Percentiles rank a stretch among this genome's conserved stretches.
Evolutionary conservation across 1,140 invertebrate genomes (phyloP).

Genomic region (Daktulosphaira vitifoliae): DNA sequence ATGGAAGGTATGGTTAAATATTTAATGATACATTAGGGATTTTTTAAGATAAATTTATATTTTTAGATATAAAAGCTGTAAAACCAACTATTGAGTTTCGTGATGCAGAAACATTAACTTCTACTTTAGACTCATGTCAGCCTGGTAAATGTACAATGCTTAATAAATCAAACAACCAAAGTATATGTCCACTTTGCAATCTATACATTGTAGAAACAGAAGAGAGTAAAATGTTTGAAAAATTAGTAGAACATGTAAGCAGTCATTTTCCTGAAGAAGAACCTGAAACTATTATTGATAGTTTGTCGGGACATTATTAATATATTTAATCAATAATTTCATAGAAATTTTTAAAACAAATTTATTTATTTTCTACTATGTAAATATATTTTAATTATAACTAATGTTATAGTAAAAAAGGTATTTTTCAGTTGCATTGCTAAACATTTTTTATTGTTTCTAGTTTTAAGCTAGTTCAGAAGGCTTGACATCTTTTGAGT

Average conservation of each 20-base stretch:
- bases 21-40: background rate
- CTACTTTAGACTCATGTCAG: background rate
- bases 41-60: background rate
- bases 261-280: constrained; percentile 32
- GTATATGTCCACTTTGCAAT: constrained; percentile 29
- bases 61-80: constrained; percentile 10
- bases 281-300: constrained; percentile 29
- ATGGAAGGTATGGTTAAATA: constrained; percentile 4
- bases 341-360: constrained; percentile 15
- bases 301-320: constrained; percentile 23
- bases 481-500: constrained; percentile 60
- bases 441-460: too few relatives aligned
- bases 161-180: constrained; percentile 11
- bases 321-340: background rate
- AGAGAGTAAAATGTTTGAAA: constrained; percentile 16
- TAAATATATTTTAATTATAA: constrained; percentile 3
- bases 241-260: constrained; percentile 32
- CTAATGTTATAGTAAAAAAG: too few relatives aligned
- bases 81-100: constrained; percentile 14
- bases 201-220: constrained; percentile 9
- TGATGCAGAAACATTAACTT: constrained; percentile 27
- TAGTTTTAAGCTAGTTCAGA: constrained; percentile 59
- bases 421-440: too few relatives aligned
- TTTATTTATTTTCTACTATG: background rate
- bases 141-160: constrained; percentile 8